A percentile compares a stretch with the other conserved stretches of the same genome.
phyloP scores from a whole-genome alignment of 2,888 invertebrate species.

The Cartodere bifasciata region DNA sequence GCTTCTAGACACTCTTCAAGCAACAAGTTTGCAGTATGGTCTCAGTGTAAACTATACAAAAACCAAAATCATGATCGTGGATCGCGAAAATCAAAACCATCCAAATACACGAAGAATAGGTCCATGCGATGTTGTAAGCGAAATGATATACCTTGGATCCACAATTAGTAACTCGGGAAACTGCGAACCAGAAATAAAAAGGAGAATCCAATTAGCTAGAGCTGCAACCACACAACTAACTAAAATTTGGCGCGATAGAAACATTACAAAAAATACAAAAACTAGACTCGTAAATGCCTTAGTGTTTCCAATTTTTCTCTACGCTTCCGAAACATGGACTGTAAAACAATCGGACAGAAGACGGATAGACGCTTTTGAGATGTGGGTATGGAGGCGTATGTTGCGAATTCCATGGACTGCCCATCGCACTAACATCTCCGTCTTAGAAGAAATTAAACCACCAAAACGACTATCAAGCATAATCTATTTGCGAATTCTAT shows the following conservation, averaged over 20 bases:
- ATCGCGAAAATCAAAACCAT: too few relatives aligned
- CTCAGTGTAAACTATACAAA: constrained; percentile 7
- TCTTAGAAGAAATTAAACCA: not conserved
- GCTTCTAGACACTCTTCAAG: too few relatives aligned
- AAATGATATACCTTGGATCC: constrained; percentile 3
- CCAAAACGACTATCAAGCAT: too few relatives aligned
- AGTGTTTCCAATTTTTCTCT: constrained; percentile 5
- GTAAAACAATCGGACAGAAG: constrained; percentile 4
- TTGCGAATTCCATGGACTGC: constrained; percentile 8
- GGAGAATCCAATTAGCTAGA: constrained; percentile 3
- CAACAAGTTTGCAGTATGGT: too few relatives aligned
- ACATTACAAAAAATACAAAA: constrained; percentile 2
- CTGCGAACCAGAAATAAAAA: constrained; percentile 3
- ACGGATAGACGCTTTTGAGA: constrained; percentile 9
- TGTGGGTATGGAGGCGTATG: constrained; percentile 9
- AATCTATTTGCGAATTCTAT: constrained; percentile 4
- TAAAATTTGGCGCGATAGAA: not conserved
- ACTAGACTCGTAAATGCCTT: constrained; percentile 4
- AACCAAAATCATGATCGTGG: constrained; percentile 5
- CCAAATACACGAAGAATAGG: not conserved
- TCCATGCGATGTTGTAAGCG: not conserved
- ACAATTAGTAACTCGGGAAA: constrained; percentile 1
- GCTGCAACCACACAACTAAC: not conserved
- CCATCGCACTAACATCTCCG: constrained; percentile 1
- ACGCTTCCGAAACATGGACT: constrained; percentile 10